phyloP scores from a whole-genome alignment of 2,888 invertebrate species.

The Osmoderma eremita region DNA sequence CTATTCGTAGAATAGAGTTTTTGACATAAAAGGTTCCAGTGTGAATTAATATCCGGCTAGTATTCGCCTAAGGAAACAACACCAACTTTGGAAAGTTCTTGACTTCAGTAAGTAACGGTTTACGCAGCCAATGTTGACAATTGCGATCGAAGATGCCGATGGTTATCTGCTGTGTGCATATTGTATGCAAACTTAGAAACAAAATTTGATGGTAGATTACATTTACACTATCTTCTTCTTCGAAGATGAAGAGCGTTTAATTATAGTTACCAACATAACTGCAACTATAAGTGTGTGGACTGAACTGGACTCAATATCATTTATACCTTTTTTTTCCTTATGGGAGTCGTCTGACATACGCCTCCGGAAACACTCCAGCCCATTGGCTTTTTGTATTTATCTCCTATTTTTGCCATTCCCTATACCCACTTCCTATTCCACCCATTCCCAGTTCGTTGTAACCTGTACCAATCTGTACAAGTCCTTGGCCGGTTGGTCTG shows the following conservation, averaged over 20 bases:
- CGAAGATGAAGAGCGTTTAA: neutral
- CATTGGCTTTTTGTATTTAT: no score
- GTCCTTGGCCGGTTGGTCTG: no score
- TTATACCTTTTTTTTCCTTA: no score
- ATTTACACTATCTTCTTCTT: conserved; percentile 3
- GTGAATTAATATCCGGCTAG: conserved; percentile 21
- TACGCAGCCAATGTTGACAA: conserved; percentile 11
- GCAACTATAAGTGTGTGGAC: no score
- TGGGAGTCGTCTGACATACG: no score
- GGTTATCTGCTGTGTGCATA: neutral
- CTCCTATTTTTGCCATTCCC: no score
- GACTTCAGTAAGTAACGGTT: conserved; percentile 3
- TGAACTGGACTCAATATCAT: no score
- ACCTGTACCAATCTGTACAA: no score
- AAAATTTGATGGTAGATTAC: neutral
- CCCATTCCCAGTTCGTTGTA: no score
- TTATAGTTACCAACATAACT: conserved; percentile 1
- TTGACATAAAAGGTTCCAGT: conserved; percentile 18
- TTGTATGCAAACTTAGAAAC: neutral
- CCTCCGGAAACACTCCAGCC: no score
- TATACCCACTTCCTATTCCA: no score
- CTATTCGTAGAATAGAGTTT: conserved; percentile 30
- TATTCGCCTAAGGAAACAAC: conserved; percentile 14
- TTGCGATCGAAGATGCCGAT: conserved; percentile 6
- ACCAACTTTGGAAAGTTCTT: conserved; percentile 11